These are phyloP conservation scores for Arctopsyche grandis DNA, from an alignment of 1,140 invertebrate species.

Conservation along the genomic window DNA sequence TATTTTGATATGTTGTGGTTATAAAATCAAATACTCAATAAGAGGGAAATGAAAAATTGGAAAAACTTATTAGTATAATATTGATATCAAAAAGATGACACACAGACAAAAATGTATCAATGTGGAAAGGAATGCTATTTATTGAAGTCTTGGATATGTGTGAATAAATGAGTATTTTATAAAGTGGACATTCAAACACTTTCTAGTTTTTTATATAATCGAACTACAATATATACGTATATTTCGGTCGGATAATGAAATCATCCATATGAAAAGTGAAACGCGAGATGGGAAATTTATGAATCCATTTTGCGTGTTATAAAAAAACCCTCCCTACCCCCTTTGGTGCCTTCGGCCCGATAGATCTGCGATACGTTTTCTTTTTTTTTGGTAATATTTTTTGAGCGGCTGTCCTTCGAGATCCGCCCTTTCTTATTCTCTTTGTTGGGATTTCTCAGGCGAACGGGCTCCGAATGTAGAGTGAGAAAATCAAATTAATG, in stretches of 20 bases:
- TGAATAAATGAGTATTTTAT: too few species aligned
- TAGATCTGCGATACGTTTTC: not conserved
- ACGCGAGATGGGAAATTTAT: constrained; percentile 19
- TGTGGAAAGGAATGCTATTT: too few species aligned
- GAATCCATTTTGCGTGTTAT: constrained; percentile 25
- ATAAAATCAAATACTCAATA: too few species aligned
- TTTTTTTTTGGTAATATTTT: not conserved
- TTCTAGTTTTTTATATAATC: too few species aligned
- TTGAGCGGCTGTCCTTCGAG: not conserved
- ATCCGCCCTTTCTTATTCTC: not conserved
- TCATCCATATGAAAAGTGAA: constrained; percentile 10
- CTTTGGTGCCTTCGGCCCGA: not conserved
- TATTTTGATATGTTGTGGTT: too few species aligned
- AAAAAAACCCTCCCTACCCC: not conserved
- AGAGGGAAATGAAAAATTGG: too few species aligned
- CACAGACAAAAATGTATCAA: too few species aligned
- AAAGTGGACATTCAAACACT: too few species aligned
- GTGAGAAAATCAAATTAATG: constrained; percentile 18
- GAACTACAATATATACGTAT: too few species aligned
- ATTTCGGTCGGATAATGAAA: constrained; percentile 2
- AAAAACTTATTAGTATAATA: too few species aligned
- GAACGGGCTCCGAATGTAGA: constrained; percentile 7
- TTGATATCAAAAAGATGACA: too few species aligned
- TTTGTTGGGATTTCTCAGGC: constrained; percentile 9
- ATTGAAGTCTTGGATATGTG: too few species aligned